Evolutionary conservation across 2,113 vertebrate species (phyloP).

Genomic region (Pollachius pollachius): DNA sequence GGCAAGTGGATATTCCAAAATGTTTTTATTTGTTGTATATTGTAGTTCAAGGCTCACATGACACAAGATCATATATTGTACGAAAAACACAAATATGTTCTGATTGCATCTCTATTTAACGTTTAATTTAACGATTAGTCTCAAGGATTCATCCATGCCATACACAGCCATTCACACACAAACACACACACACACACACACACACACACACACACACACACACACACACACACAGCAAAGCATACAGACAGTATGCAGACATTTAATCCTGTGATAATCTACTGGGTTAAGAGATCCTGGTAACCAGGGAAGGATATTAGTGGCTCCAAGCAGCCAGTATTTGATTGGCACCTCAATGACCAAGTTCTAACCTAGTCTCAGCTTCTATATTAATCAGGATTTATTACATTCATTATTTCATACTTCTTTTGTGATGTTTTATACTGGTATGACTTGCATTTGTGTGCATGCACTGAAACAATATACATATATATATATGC

Average conservation of each 20-base stretch:
- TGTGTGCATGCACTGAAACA: not conserved
- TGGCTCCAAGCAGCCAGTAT: not conserved
- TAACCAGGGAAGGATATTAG: constrained; percentile 14
- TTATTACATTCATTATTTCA: not conserved
- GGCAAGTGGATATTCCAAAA: too few relatives aligned
- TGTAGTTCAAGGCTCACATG: too few relatives aligned
- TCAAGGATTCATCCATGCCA: too few relatives aligned
- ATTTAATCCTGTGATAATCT: constrained; percentile 45
- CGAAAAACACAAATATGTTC: too few relatives aligned
- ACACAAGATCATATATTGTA: too few relatives aligned
- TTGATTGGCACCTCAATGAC: not conserved
- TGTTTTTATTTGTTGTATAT: too few relatives aligned
- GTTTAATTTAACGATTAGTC: too few relatives aligned
- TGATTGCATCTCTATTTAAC: too few relatives aligned
- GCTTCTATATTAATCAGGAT: not conserved
- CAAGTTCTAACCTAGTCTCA: not conserved
- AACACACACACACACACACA: not conserved
- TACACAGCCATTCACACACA: too few relatives aligned
- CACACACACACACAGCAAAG: constrained; percentile 8
- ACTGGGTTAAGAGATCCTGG: constrained; percentile 1
- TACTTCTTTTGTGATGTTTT: not conserved
- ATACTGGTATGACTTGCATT: not conserved
- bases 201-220: constrained; percentile 11
- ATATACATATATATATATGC: not conserved
- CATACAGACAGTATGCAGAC: constrained; percentile 25